These are phyloP conservation scores for Trichogramma evanescens DNA, from an alignment of 2,888 invertebrate species.

Conservation along the genomic window DNA sequence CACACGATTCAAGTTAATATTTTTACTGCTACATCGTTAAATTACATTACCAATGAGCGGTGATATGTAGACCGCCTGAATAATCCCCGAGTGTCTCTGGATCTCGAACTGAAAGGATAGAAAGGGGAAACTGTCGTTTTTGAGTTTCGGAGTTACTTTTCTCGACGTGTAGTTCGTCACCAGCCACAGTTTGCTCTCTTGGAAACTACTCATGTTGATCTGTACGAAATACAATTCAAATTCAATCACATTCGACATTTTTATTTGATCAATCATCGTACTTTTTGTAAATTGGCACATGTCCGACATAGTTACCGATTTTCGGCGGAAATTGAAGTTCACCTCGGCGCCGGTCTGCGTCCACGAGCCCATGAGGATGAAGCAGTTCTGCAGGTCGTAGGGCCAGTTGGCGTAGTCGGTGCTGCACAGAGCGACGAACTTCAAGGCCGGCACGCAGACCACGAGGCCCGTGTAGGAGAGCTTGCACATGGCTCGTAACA, in stretches of 20 bases:
- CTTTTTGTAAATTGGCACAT: no score
- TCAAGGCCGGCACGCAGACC: slow-evolving; percentile 55
- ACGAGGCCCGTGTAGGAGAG: slow-evolving; percentile 53
- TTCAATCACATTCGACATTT: no score
- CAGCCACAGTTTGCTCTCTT: slow-evolving; percentile 57
- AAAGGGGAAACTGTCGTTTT: slow-evolving; percentile 57
- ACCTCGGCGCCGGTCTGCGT: slow-evolving; percentile 60
- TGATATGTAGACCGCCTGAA: slow-evolving; percentile 54
- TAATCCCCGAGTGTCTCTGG: slow-evolving; percentile 54
- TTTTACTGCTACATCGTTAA: neutral
- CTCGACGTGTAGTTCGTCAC: slow-evolving; percentile 47
- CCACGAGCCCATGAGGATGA: slow-evolving; percentile 61
- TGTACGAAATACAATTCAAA: slow-evolving; percentile 28
- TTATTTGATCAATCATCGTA: no score
- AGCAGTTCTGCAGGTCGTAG: slow-evolving; percentile 61
- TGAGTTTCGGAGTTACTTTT: slow-evolving; percentile 50
- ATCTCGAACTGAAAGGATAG: slow-evolving; percentile 54
- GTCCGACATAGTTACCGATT: slow-evolving; percentile 27
- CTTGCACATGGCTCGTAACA: slow-evolving; percentile 49
- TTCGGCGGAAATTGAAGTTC: slow-evolving; percentile 46
- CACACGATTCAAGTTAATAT: no score
- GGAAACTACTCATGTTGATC: slow-evolving; percentile 48
- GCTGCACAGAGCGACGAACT: slow-evolving; percentile 55
- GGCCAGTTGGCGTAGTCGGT: slow-evolving; percentile 59
- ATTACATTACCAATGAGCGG: slow-evolving; percentile 48